Conservation (phyloP, 1,140 invertebrate genomes). For the Sarcophaga bullata region DNA sequence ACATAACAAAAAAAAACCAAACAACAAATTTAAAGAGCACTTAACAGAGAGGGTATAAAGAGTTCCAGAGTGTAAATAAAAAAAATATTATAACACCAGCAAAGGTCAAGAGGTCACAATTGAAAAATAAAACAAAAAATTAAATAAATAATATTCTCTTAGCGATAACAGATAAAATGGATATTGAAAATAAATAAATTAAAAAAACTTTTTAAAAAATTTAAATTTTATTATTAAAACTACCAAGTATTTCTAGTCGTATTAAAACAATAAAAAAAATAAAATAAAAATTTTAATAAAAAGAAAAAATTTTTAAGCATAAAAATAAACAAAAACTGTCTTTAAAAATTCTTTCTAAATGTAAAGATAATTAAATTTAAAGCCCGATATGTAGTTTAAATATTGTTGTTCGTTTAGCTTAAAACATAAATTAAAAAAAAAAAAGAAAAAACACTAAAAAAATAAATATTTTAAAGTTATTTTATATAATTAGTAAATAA, state of each 20-base stretch:
- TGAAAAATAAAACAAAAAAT: neutral
- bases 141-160: neutral
- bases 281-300: neutral
- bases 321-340: neutral
- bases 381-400: neutral
- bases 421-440: neutral
- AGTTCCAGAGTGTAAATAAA: neutral
- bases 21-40: neutral
- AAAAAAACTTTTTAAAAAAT: neutral
- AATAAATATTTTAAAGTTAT: neutral
- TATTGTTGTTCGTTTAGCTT: constrained; percentile 24
- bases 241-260: constrained; percentile 26
- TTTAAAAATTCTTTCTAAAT: neutral
- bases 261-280: neutral
- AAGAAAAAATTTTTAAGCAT: no score
- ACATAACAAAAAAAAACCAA: neutral
- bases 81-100: neutral
- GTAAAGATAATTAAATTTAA: neutral
- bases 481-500: constrained; percentile 10
- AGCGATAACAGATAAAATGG: neutral
- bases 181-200: neutral
- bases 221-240: neutral
- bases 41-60: constrained; percentile 15
- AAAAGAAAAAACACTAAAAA: no score
- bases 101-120: neutral